Conservation (phyloP, 2,888 invertebrate species). For the Ceramica pisi region DNA sequence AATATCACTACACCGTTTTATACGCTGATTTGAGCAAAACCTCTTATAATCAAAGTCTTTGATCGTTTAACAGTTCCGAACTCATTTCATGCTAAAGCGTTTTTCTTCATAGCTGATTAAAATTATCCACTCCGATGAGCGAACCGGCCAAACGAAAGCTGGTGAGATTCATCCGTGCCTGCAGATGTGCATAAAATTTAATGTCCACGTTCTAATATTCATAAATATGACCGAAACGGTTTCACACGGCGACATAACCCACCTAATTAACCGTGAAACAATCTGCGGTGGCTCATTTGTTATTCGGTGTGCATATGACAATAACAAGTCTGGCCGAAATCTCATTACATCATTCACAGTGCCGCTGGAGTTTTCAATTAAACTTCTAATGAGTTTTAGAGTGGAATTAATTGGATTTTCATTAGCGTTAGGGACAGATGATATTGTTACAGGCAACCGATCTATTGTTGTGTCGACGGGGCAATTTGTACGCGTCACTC, state of each 20-base stretch:
- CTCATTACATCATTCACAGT: conserved; percentile 88
- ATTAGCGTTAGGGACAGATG: conserved; percentile 89
- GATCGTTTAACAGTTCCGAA: conserved; percentile 82
- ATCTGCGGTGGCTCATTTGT: conserved; percentile 80
- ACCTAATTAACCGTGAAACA: conserved; percentile 83
- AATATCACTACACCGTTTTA: conserved; percentile 47
- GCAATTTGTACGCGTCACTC: conserved; percentile 88
- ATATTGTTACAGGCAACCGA: conserved; percentile 87
- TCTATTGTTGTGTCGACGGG: conserved; percentile 82
- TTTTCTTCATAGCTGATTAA: conserved; percentile 84
- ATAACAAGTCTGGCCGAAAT: conserved; percentile 86
- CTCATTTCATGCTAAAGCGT: conserved; percentile 81
- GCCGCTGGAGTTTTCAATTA: conserved; percentile 89
- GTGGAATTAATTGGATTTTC: conserved; percentile 90
- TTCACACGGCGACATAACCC: conserved; percentile 70
- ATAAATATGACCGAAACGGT: conserved; percentile 74
- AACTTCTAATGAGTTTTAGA: conserved; percentile 90
- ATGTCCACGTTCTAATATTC: conserved; percentile 75
- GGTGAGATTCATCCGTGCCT: conserved; percentile 55
- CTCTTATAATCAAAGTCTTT: conserved; percentile 76
- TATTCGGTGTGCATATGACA: conserved; percentile 88
- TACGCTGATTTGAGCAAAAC: conserved; percentile 70
- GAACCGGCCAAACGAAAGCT: conserved; percentile 75
- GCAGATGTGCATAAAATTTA: conserved; percentile 67
- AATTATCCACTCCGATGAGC: conserved; percentile 79